Percentiles rank a stretch among this genome's conserved stretches.
Conservation (phyloP, 2,113 vertebrate species). For the Actenoides lindsayi region DNA sequence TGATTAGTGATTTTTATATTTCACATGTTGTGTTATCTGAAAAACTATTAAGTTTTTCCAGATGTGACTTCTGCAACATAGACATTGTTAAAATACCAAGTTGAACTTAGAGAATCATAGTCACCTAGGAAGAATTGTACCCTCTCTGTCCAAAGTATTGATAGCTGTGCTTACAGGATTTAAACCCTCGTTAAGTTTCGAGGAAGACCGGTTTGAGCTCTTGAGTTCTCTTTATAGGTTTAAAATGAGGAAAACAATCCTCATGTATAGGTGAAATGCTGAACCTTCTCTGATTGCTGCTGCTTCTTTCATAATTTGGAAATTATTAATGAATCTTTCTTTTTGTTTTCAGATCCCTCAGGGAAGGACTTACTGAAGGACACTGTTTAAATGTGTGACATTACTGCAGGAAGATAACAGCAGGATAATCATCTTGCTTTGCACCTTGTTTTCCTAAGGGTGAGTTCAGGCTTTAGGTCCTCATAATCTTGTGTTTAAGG, state of each 20-base stretch:
- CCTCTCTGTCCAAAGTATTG: not conserved
- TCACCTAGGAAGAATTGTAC: not conserved
- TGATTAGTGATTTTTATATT: not conserved
- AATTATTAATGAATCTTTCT: not conserved
- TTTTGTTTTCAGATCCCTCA: constrained; percentile 60
- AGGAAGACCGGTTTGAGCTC: not conserved
- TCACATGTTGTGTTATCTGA: not conserved
- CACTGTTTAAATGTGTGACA: constrained; percentile 61
- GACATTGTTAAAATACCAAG: not conserved
- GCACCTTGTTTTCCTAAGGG: constrained; percentile 47
- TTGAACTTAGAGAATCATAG: not conserved
- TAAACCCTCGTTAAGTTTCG: not conserved
- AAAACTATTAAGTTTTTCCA: not conserved
- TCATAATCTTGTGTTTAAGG: not conserved
- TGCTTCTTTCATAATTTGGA: not conserved
- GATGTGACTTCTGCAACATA: not conserved
- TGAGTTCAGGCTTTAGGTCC: constrained; percentile 23
- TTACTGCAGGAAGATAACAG: constrained; percentile 48
- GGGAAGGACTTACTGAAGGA: constrained; percentile 58
- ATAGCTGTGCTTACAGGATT: not conserved
- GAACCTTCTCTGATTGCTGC: not conserved
- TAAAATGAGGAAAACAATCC: not conserved
- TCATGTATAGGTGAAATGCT: not conserved
- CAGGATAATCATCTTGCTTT: constrained; percentile 25
- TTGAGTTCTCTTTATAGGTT: not conserved